Percentiles rank a stretch among this genome's conserved stretches.
phyloP scores from a whole-genome alignment of 1,140 invertebrate genomes.

The Zaprionus africanus region DNA sequence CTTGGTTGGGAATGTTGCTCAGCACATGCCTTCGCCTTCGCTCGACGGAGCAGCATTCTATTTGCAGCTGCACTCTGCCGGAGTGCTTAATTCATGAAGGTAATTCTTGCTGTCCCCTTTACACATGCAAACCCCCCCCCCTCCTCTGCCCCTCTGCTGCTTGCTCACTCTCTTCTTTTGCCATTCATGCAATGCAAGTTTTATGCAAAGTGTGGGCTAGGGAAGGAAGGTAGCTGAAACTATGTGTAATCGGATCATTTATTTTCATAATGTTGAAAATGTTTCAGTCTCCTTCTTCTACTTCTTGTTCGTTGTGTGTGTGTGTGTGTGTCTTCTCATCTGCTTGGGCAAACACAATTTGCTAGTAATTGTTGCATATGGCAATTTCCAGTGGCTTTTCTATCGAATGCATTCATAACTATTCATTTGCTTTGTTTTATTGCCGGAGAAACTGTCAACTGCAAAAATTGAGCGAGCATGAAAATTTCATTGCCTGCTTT shows the following conservation, averaged over 20 bases:
- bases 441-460: constrained; percentile 46
- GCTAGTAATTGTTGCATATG: constrained; percentile 14
- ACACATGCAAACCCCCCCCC: too few relatives aligned
- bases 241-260: constrained; percentile 8
- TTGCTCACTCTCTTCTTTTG: neutral
- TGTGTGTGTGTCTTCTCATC: neutral
- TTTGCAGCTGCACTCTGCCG: constrained; percentile 9
- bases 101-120: constrained; percentile 3
- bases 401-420: constrained; percentile 42
- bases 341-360: constrained; percentile 12
- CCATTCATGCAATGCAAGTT: neutral
- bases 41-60: neutral
- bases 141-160: neutral
- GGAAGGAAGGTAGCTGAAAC: neutral
- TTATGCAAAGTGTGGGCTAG: neutral
- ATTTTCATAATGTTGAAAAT: constrained; percentile 9
- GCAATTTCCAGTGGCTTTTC: constrained; percentile 5
- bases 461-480: constrained; percentile 51
- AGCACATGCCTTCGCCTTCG: neutral
- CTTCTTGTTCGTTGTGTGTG: neutral
- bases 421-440: constrained; percentile 43
- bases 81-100: constrained; percentile 17
- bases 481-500: constrained; percentile 58
- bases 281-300: neutral
- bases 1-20: neutral